These are phyloP conservation scores for Pipistrellus pygmaeus DNA, from an alignment of 2,797 vertebrate species.

Conservation along the genomic window DNA sequence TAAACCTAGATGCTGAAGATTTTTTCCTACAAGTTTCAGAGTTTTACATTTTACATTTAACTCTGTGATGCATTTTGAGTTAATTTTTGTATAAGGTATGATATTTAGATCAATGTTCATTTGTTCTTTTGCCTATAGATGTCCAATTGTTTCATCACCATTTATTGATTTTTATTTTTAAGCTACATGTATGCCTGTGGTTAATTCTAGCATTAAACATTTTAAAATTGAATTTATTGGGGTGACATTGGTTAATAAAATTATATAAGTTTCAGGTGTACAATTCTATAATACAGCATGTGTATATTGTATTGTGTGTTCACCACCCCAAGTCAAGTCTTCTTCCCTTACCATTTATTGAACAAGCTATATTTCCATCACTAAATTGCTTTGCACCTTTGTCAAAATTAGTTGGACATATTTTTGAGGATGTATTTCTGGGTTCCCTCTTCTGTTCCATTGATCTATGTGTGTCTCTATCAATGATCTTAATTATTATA, in stretches of 20 bases:
- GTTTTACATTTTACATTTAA: conserved; percentile 28
- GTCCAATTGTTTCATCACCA: background rate
- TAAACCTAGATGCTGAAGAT: background rate
- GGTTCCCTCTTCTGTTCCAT: background rate
- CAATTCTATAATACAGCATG: background rate
- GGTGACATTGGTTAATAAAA: background rate
- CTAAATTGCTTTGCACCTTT: background rate
- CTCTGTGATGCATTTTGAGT: background rate
- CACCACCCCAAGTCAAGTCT: background rate
- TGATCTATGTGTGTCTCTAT: background rate
- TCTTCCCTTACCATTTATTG: background rate
- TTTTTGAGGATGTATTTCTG: background rate
- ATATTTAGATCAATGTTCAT: background rate
- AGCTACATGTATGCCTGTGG: background rate
- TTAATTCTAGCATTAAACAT: background rate
- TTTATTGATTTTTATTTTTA: background rate
- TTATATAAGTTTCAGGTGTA: background rate
- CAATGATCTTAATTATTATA: background rate
- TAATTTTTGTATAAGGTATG: background rate
- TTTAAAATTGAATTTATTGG: background rate
- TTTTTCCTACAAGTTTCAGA: background rate
- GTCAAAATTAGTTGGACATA: background rate
- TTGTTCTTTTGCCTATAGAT: background rate
- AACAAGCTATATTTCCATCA: background rate
- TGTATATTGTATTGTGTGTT: background rate